A percentile compares a stretch with the other conserved stretches of the same genome.
Conservation (phyloP, 1,140 invertebrate genomes). For the Acromyrmex echinatior region DNA sequence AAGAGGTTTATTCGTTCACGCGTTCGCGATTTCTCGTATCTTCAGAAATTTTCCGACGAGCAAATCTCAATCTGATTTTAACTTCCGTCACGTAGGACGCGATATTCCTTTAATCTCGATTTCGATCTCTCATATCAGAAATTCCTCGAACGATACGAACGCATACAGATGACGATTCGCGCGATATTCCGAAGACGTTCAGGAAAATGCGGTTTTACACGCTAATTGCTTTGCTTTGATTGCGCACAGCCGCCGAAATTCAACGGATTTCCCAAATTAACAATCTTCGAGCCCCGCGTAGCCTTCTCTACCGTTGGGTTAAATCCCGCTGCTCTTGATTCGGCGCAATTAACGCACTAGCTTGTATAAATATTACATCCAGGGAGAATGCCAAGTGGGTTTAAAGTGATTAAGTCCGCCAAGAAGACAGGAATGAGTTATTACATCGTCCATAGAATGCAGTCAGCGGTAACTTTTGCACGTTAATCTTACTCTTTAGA, state of each 20-base stretch:
- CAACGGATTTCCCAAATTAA: constrained; percentile 60
- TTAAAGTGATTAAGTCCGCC: constrained; percentile 41
- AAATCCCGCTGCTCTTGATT: constrained; percentile 48
- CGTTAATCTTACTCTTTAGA: constrained; percentile 20
- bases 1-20: constrained; percentile 16
- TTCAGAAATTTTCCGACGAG: constrained; percentile 25
- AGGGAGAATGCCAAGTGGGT: constrained; percentile 39
- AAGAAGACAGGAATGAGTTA: constrained; percentile 41
- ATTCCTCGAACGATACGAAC: background rate
- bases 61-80: constrained; percentile 33
- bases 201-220: constrained; percentile 34
- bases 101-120: constrained; percentile 7
- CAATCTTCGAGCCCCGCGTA: constrained; percentile 52
- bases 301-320: constrained; percentile 8
- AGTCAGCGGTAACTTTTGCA: constrained; percentile 17
- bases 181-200: constrained; percentile 42
- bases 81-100: background rate
- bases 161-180: background rate
- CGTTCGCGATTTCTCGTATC: background rate
- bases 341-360: constrained; percentile 56
- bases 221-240: constrained; percentile 56
- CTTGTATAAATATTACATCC: constrained; percentile 60
- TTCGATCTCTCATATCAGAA: background rate
- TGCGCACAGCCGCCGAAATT: constrained; percentile 41
- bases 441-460: constrained; percentile 8